Conservation (phyloP, 2,113 vertebrate genomes). For the Gadus macrocephalus region DNA sequence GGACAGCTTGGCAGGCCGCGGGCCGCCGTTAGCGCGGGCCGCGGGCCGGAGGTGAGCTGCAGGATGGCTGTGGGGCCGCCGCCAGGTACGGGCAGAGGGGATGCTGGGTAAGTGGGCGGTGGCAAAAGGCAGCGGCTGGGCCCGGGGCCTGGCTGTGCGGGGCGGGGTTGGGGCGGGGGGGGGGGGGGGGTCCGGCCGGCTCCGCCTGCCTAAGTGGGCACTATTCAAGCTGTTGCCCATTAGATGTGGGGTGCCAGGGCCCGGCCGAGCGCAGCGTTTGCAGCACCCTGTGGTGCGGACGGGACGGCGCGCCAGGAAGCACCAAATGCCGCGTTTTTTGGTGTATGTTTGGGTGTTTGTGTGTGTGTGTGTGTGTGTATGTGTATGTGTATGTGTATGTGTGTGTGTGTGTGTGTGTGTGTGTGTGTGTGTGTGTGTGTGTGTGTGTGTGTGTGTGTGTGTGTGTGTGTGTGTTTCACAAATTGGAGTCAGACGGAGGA, state of each 20-base stretch:
- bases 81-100: conserved; percentile 63
- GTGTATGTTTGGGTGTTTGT: conserved; percentile 27
- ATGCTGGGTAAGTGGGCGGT: conserved; percentile 67
- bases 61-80: conserved; percentile 61
- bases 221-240: conserved; percentile 83
- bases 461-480: conserved; percentile 69
- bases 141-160: conserved; percentile 59
- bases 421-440: too few relatives aligned
- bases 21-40: conserved; percentile 56
- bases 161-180: conserved; percentile 57
- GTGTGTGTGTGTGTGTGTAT: too few relatives aligned
- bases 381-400: too few relatives aligned
- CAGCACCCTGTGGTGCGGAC: conserved; percentile 73
- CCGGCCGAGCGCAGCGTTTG: conserved; percentile 74
- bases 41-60: conserved; percentile 60
- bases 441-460: too few relatives aligned
- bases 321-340: conserved; percentile 78
- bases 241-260: conserved; percentile 75
- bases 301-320: conserved; percentile 71
- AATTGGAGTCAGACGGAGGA: conserved; percentile 75
- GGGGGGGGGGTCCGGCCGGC: conserved; percentile 58
- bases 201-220: conserved; percentile 77
- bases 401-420: too few relatives aligned
- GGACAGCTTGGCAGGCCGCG: conserved; percentile 64
- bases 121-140: conserved; percentile 57